A percentile compares a stretch with the other conserved stretches of the same genome.
These are phyloP conservation scores for Dendrophyllia cribrosa DNA, from an alignment of 64 coral and sea anemone genomes.

Conservation along the genomic window DNA sequence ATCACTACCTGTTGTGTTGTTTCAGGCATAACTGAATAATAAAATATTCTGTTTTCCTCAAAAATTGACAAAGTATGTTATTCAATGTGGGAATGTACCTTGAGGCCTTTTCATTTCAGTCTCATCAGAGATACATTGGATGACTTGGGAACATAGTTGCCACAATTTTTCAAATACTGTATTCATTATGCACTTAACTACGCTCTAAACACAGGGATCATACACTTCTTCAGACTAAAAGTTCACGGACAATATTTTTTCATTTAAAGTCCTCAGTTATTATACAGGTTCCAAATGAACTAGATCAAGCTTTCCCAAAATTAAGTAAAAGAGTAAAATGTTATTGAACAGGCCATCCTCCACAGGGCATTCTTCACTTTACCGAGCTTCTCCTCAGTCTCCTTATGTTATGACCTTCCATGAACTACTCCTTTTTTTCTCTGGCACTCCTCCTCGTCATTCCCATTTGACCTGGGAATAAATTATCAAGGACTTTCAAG, in stretches of 20 bases:
- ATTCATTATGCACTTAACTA: slow-evolving; percentile 5
- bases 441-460: slow-evolving; percentile 4
- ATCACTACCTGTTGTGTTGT: slow-evolving; percentile 25
- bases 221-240: slow-evolving; percentile 29
- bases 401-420: not conserved
- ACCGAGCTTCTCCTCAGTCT: not conserved
- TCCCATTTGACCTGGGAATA: slow-evolving; percentile 3
- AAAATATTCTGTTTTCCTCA: slow-evolving; percentile 19
- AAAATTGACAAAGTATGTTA: slow-evolving; percentile 19
- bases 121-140: slow-evolving; percentile 18
- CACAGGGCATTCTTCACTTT: slow-evolving; percentile 17
- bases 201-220: slow-evolving; percentile 7
- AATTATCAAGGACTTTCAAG: slow-evolving; percentile 27
- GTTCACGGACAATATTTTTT: not conserved
- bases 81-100: slow-evolving; percentile 14
- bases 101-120: slow-evolving; percentile 28
- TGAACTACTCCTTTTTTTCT: no score
- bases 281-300: slow-evolving; percentile 20
- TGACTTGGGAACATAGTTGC: slow-evolving; percentile 13
- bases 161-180: slow-evolving; percentile 31
- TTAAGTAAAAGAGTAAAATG: slow-evolving; percentile 19
- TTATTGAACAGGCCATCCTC: slow-evolving; percentile 12
- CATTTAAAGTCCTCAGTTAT: slow-evolving; percentile 10
- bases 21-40: slow-evolving; percentile 31
- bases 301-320: slow-evolving; percentile 32